Percentiles rank a stretch among this genome's conserved stretches.
Conservation (phyloP, 2,797 vertebrate genomes). For the Remorina albescens region DNA sequence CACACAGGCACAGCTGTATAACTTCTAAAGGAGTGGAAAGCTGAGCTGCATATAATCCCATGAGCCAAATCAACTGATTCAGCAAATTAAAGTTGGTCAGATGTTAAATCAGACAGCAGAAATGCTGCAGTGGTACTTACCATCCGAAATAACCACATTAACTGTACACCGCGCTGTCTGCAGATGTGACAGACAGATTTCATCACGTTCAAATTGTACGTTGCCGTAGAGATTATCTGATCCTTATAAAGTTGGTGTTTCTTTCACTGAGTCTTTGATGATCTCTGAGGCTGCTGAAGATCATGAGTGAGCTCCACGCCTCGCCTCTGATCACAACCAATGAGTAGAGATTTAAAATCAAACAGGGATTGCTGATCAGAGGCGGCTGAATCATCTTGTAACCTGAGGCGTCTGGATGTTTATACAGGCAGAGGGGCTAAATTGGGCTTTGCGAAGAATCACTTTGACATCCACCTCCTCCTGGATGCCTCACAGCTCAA, state of each 20-base stretch:
- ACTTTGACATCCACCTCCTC: constrained; percentile 37
- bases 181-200: constrained; percentile 12
- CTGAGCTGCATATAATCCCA: neutral
- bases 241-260: constrained; percentile 9
- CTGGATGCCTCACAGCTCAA: constrained; percentile 34
- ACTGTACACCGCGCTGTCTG: neutral
- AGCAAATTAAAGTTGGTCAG: constrained; percentile 12
- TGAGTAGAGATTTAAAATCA: constrained; percentile 30
- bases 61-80: constrained; percentile 21
- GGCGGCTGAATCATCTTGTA: constrained; percentile 26
- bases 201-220: constrained; percentile 2
- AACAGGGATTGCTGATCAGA: constrained; percentile 38
- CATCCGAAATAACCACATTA: constrained; percentile 16
- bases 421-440: constrained; percentile 52
- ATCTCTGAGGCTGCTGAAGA: constrained; percentile 20
- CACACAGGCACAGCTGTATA: neutral
- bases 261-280: constrained; percentile 24
- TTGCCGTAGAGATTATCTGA: constrained; percentile 23
- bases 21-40: neutral
- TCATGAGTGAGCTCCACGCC: constrained; percentile 22
- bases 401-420: constrained; percentile 43
- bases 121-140: neutral
- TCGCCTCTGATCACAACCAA: constrained; percentile 37
- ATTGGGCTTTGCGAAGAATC: constrained; percentile 52
- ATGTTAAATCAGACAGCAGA: neutral